Evolutionary conservation across 2,797 vertebrate species (phyloP).

Genomic region (Danionella dracula): DNA sequence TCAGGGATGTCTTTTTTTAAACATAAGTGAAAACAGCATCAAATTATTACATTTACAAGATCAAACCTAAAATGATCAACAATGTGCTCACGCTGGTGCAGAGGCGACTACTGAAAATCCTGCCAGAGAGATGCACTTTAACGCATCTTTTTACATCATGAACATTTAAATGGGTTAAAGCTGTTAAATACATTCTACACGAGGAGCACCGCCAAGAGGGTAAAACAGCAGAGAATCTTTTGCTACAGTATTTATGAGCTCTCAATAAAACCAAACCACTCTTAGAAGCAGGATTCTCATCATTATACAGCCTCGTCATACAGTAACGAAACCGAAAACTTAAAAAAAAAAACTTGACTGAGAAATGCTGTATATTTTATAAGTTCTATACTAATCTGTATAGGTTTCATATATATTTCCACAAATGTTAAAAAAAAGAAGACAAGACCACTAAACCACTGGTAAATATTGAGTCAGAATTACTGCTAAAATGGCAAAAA

Average conservation of each 20-base stretch:
- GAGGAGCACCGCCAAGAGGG: not conserved
- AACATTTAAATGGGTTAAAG: not conserved
- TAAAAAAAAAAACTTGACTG: not conserved
- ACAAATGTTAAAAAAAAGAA: not conserved
- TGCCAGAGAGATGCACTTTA: not conserved
- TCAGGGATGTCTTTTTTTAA: too few species aligned
- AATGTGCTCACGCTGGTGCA: slow-evolving; percentile 4
- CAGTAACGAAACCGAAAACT: not conserved
- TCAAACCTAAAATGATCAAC: too few species aligned
- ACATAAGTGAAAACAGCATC: too few species aligned
- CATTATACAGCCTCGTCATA: not conserved
- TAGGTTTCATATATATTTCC: not conserved
- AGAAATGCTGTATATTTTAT: slow-evolving; percentile 26
- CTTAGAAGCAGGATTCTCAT: not conserved
- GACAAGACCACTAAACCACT: not conserved
- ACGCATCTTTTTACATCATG: not conserved
- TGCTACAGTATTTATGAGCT: not conserved
- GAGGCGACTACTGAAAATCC: not conserved
- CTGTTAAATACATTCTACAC: not conserved
- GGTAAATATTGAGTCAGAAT: not conserved
- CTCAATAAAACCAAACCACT: not conserved
- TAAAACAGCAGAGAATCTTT: not conserved
- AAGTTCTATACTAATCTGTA: not conserved
- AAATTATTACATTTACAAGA: too few species aligned
- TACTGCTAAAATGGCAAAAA: slow-evolving; percentile 16